Evolutionary conservation across 2,888 invertebrate species (phyloP).

Genomic region (Argynnis bischoffii): DNA sequence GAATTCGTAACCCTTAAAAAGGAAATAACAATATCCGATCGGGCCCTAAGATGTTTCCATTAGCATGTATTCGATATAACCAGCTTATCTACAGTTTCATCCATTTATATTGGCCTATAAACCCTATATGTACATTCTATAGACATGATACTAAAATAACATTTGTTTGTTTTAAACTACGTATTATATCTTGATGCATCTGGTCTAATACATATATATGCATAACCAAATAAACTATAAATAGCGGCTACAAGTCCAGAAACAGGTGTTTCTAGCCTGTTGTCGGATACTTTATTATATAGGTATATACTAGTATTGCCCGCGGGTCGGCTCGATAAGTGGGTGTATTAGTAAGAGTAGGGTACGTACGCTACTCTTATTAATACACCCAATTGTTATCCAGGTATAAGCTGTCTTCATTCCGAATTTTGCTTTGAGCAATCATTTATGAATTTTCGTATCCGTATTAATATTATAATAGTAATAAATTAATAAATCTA

Average conservation of each 20-base stretch:
- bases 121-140: constrained; percentile 8
- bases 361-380: too few species aligned
- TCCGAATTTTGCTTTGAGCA: too few species aligned
- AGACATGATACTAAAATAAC: constrained; percentile 11
- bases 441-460: too few species aligned
- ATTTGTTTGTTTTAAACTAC: constrained; percentile 9
- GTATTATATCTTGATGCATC: constrained; percentile 2
- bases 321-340: not conserved
- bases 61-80: constrained; percentile 21
- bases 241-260: constrained; percentile 11
- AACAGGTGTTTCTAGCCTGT: not conserved
- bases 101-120: constrained; percentile 21
- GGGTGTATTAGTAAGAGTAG: too few species aligned
- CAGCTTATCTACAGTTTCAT: constrained; percentile 15
- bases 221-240: not conserved
- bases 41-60: constrained; percentile 1
- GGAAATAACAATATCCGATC: constrained; percentile 23
- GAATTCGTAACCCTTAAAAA: constrained; percentile 14
- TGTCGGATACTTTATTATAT: not conserved
- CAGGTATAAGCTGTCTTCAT: too few species aligned
- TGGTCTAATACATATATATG: not conserved
- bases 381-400: too few species aligned
- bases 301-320: not conserved
- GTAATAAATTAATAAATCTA: too few species aligned
- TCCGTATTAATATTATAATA: too few species aligned